Conservation (phyloP, 2,797 vertebrate species). For the Myioborus melanocephalus region DNA sequence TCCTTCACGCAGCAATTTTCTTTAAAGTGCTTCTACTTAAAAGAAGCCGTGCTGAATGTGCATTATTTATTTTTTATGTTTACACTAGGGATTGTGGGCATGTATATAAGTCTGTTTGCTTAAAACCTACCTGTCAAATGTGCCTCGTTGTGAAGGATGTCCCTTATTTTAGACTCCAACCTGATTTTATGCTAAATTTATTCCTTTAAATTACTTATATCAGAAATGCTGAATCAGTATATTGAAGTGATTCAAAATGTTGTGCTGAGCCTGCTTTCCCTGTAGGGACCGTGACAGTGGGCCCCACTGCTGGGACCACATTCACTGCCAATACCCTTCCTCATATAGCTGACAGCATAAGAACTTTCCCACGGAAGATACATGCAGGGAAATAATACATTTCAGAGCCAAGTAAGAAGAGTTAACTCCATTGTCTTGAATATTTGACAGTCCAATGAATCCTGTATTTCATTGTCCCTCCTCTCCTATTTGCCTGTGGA, state of each 20-base stretch:
- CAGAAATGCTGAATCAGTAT: not conserved
- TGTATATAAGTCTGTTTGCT: not conserved
- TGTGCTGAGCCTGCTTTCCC: not conserved
- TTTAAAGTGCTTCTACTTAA: not conserved
- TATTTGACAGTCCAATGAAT: not conserved
- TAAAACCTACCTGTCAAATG: not conserved
- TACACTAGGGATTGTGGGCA: not conserved
- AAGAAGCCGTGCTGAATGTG: not conserved
- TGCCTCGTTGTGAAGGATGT: not conserved
- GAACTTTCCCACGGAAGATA: not conserved
- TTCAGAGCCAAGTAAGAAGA: not conserved
- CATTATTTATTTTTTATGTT: not conserved
- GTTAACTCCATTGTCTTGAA: not conserved
- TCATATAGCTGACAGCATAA: not conserved
- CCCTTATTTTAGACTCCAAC: conserved; percentile 1
- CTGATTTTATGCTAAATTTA: not conserved
- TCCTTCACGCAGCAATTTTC: not conserved
- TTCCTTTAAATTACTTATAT: conserved; percentile 28
- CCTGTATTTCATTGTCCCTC: not conserved
- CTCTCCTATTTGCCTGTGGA: not conserved
- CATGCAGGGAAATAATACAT: not conserved
- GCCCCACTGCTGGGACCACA: not conserved
- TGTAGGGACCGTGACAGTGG: not conserved
- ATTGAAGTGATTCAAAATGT: not conserved
- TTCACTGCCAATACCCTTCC: not conserved